A percentile compares a stretch with the other conserved stretches of the same genome.
Conservation (phyloP, 2,113 vertebrate genomes). For the Gymnobelideus leadbeateri region DNA sequence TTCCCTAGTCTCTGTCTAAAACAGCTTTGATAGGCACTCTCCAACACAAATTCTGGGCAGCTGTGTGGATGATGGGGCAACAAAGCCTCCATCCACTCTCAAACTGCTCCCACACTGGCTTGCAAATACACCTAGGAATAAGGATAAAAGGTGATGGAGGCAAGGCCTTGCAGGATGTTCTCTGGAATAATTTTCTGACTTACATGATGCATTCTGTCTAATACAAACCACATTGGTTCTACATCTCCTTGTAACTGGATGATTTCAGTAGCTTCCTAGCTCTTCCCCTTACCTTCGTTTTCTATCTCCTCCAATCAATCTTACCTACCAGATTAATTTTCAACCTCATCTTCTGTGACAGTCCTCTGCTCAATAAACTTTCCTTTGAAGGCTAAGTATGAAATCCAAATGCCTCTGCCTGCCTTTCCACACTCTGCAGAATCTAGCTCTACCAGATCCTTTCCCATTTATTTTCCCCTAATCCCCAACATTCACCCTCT, state of each 20-base stretch:
- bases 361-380: not conserved
- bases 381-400: not conserved
- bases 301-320: not conserved
- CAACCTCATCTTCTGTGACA: not conserved
- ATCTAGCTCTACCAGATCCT: not conserved
- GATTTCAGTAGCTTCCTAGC: not conserved
- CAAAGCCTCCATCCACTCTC: not conserved
- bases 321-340: not conserved
- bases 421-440: not conserved
- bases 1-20: not conserved
- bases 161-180: not conserved
- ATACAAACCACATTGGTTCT: not conserved
- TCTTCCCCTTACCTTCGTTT: not conserved
- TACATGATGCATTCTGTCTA: not conserved
- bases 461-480: not conserved
- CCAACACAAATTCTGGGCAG: not conserved
- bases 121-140: not conserved
- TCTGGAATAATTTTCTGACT: not conserved
- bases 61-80: not conserved
- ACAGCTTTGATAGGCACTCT: not conserved
- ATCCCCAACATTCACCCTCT: not conserved
- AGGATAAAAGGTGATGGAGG: not conserved
- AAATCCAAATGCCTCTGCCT: not conserved
- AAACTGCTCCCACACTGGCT: not conserved
- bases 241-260: too few species aligned